These are phyloP conservation scores for Sinosuthora webbiana DNA, from an alignment of 2,113 vertebrate genomes.

Conservation along the genomic window DNA sequence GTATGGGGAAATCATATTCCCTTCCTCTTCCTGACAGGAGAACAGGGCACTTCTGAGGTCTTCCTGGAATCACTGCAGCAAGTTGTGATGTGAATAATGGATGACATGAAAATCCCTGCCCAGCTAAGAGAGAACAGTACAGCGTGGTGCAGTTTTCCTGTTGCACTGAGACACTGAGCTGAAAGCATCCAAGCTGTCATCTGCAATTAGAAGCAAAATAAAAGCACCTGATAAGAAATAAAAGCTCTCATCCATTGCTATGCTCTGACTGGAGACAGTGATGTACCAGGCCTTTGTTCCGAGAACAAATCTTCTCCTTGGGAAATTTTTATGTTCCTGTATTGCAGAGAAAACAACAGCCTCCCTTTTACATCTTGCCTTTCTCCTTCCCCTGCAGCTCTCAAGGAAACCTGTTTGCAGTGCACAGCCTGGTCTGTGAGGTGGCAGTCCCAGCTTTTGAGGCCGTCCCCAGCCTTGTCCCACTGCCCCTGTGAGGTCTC, in stretches of 20 bases:
- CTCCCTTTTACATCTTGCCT: background rate
- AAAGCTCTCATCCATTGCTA: background rate
- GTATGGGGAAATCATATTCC: background rate
- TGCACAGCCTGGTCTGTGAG: background rate
- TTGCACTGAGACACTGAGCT: background rate
- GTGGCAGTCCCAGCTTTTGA: background rate
- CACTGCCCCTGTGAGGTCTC: background rate
- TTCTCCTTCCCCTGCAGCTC: background rate
- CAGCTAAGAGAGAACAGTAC: background rate
- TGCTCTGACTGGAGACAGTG: background rate
- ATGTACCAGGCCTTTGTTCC: background rate
- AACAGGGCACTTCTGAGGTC: background rate
- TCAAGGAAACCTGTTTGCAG: background rate
- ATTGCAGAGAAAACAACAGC: background rate
- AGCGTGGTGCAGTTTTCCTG: background rate
- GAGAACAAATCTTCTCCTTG: background rate
- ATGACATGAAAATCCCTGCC: conserved; percentile 7
- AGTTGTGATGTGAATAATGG: conserved; percentile 37
- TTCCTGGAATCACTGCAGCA: conserved; percentile 4
- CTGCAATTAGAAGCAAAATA: background rate
- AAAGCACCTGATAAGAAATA: background rate
- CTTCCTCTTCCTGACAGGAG: background rate
- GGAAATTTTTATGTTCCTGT: background rate
- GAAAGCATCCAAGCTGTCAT: background rate
- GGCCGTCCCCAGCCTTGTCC: background rate